A percentile compares a stretch with the other conserved stretches of the same genome.
phyloP scores from a whole-genome alignment of 2,113 vertebrate species.

The Pituophis catenifer region DNA sequence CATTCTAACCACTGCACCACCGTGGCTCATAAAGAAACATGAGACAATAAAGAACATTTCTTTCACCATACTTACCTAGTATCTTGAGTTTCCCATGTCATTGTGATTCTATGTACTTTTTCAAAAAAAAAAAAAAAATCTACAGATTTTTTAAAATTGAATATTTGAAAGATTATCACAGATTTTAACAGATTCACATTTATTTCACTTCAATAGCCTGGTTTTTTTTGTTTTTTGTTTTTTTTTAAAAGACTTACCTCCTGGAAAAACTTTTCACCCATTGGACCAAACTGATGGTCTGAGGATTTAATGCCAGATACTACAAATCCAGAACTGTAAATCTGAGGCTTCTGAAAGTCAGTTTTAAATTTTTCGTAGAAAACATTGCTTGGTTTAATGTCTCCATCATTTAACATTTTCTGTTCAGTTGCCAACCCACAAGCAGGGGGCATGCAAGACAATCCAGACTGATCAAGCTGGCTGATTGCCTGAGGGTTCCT shows the following conservation, averaged over 20 bases:
- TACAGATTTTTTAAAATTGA: neutral
- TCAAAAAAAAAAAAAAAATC: neutral
- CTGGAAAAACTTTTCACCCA: conserved; percentile 82
- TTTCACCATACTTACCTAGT: neutral
- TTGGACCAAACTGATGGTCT: conserved; percentile 68
- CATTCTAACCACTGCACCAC: too few relatives aligned
- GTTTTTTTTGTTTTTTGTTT: neutral
- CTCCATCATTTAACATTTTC: conserved; percentile 56
- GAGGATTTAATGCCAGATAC: conserved; percentile 78
- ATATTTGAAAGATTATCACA: neutral
- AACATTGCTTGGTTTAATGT: conserved; percentile 68
- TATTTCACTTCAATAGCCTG: neutral
- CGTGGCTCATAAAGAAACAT: neutral
- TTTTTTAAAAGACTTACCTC: conserved; percentile 71
- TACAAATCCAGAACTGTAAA: conserved; percentile 74
- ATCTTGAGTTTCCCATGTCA: neutral
- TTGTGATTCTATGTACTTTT: neutral
- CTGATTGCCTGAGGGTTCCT: conserved; percentile 78
- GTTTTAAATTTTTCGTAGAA: conserved; percentile 85
- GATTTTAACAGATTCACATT: neutral
- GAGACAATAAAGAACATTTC: neutral
- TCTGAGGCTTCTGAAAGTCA: conserved; percentile 81
- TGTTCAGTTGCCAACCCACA: conserved; percentile 70
- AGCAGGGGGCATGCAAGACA: conserved; percentile 64
- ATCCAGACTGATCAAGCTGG: conserved; percentile 67